Evolutionary conservation across 2,888 invertebrate genomes (phyloP).

Genomic region (Temnothorax unifasciatus): DNA sequence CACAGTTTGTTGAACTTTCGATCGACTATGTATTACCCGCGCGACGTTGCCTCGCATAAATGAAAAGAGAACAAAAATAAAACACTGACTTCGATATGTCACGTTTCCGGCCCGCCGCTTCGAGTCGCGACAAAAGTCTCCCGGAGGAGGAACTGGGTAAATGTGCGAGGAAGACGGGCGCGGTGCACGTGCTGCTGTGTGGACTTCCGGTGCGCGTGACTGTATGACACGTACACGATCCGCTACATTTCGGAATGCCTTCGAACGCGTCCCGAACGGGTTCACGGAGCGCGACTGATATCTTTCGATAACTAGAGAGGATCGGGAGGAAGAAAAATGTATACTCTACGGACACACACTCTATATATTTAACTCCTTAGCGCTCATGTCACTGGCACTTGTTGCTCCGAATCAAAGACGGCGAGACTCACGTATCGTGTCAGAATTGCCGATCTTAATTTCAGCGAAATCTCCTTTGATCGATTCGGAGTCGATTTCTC

Average conservation of each 20-base stretch:
- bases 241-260: neutral
- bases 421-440: neutral
- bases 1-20: conserved; percentile 52
- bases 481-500: neutral
- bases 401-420: conserved; percentile 11
- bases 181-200: neutral
- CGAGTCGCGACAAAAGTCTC: conserved; percentile 55
- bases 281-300: neutral
- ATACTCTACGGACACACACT: neutral
- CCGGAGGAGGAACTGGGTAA: neutral
- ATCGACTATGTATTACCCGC: conserved; percentile 25
- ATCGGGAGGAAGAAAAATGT: conserved; percentile 19
- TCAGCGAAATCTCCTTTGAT: neutral
- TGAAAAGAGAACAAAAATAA: conserved; percentile 58
- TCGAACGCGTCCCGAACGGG: neutral
- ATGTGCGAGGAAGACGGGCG: conserved; percentile 12
- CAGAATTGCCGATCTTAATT: neutral
- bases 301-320: neutral
- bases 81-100: conserved; percentile 67
- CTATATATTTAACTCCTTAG: conserved; percentile 28
- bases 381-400: conserved; percentile 34
- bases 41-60: conserved; percentile 50
- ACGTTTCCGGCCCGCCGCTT: conserved; percentile 62
- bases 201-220: conserved; percentile 8
- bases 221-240: conserved; percentile 18